Evolutionary conservation across 2,113 vertebrate species (phyloP).

Genomic region (Ailurus styani): DNA sequence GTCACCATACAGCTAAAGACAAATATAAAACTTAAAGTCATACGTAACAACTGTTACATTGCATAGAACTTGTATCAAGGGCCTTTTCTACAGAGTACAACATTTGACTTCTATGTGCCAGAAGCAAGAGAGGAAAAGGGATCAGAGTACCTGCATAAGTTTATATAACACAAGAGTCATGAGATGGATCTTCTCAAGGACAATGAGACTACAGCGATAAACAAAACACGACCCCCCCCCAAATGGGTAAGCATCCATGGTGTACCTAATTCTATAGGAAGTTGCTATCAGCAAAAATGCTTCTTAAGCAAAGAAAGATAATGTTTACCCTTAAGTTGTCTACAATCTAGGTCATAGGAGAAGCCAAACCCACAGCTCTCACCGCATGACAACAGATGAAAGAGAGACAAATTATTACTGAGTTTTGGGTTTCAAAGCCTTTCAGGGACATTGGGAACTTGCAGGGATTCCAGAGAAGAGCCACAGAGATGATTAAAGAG

Average conservation of each 20-base stretch:
- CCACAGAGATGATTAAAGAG: conserved; percentile 63
- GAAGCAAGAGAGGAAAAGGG: neutral
- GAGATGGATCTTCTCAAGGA: neutral
- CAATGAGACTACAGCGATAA: neutral
- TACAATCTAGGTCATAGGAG: conserved; percentile 38
- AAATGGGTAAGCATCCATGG: neutral
- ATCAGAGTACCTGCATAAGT: neutral
- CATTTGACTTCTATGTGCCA: neutral
- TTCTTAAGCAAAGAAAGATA: conserved; percentile 12
- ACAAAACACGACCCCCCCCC: too few relatives aligned
- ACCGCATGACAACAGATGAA: conserved; percentile 53
- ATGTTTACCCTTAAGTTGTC: conserved; percentile 41
- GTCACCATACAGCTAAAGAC: neutral
- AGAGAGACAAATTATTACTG: conserved; percentile 52
- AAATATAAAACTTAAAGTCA: neutral
- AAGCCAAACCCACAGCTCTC: conserved; percentile 45
- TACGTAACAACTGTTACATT: neutral
- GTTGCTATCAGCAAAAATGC: conserved; percentile 8
- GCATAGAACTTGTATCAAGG: neutral
- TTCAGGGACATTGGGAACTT: conserved; percentile 16
- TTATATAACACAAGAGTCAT: neutral
- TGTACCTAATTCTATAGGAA: neutral
- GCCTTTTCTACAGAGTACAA: neutral
- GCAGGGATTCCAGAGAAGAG: conserved; percentile 20
- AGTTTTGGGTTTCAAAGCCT: conserved; percentile 37